Conservation (phyloP, 2,113 vertebrate genomes). For the Zosterops borbonicus region DNA sequence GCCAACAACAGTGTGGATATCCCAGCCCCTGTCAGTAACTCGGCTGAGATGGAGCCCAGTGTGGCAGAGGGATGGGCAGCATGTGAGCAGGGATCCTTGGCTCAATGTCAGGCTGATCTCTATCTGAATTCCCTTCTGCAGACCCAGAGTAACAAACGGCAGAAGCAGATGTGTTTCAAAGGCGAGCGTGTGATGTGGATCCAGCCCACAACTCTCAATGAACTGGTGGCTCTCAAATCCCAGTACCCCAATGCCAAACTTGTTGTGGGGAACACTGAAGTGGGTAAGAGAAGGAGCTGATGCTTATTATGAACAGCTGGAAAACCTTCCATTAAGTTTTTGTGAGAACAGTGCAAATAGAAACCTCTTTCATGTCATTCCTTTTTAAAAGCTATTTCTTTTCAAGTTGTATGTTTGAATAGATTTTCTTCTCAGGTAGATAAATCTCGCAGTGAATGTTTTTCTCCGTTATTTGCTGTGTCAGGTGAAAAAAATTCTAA, state of each 20-base stretch:
- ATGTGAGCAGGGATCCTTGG: neutral
- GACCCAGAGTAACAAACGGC: slow-evolving; percentile 72
- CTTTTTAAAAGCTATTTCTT: neutral
- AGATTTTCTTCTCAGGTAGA: neutral
- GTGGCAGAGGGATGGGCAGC: neutral
- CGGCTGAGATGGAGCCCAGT: neutral
- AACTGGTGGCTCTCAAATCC: slow-evolving; percentile 84
- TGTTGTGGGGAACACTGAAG: slow-evolving; percentile 96
- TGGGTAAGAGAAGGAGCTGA: slow-evolving; percentile 79
- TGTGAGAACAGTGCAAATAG: neutral
- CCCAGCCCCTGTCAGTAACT: neutral
- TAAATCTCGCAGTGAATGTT: neutral
- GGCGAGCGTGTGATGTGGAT: slow-evolving; percentile 87
- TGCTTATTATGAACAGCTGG: neutral
- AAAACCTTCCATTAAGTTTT: neutral
- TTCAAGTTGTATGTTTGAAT: neutral
- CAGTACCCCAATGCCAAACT: slow-evolving; percentile 82
- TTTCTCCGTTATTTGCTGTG: neutral
- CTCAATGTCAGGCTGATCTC: neutral
- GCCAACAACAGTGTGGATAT: neutral
- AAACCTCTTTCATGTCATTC: neutral
- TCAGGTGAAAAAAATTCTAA: neutral
- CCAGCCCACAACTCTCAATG: slow-evolving; percentile 80
- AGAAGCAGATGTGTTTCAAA: slow-evolving; percentile 78
- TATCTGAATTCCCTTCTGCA: slow-evolving; percentile 40